phyloP scores from a whole-genome alignment of 64 coral and sea anemone genomes.

The Catalaphyllia jardinei region DNA sequence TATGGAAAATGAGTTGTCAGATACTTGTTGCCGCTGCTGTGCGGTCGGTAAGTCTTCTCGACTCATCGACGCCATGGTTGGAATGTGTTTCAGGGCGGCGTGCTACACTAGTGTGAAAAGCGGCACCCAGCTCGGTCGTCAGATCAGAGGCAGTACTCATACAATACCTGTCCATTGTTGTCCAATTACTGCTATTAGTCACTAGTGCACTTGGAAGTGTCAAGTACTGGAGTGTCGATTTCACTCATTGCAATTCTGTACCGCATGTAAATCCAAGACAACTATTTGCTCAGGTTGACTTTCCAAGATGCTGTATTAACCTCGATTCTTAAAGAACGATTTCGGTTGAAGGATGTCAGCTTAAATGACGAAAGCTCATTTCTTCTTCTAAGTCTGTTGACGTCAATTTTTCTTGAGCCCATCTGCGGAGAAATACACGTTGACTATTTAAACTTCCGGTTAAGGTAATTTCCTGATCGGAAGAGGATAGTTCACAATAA shows the following conservation, averaged over 20 bases:
- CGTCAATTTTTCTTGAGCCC: not conserved
- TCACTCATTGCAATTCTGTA: not conserved
- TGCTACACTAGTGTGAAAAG: conserved; percentile 4
- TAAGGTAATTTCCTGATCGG: not conserved
- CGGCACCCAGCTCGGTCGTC: not conserved
- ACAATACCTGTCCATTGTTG: conserved; percentile 10
- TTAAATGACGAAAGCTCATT: not conserved
- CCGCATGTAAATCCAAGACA: not conserved
- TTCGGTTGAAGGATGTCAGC: not conserved
- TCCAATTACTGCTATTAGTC: conserved; percentile 13
- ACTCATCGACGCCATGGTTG: not conserved
- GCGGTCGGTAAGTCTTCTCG: not conserved
- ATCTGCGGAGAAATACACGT: too few species aligned
- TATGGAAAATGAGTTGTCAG: conserved; percentile 12
- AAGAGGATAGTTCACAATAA: conserved; percentile 1
- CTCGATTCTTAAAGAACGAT: not conserved
- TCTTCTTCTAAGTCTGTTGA: not conserved
- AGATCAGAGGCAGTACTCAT: not conserved
- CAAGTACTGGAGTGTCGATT: conserved; percentile 18
- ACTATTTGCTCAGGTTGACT: too few species aligned
- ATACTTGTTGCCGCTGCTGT: not conserved
- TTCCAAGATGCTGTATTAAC: too few species aligned
- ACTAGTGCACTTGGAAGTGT: conserved; percentile 6
- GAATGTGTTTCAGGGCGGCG: not conserved
- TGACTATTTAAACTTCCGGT: not conserved